phyloP scores from a whole-genome alignment of 2,888 invertebrate genomes.

The Stenotaenia linearis region DNA sequence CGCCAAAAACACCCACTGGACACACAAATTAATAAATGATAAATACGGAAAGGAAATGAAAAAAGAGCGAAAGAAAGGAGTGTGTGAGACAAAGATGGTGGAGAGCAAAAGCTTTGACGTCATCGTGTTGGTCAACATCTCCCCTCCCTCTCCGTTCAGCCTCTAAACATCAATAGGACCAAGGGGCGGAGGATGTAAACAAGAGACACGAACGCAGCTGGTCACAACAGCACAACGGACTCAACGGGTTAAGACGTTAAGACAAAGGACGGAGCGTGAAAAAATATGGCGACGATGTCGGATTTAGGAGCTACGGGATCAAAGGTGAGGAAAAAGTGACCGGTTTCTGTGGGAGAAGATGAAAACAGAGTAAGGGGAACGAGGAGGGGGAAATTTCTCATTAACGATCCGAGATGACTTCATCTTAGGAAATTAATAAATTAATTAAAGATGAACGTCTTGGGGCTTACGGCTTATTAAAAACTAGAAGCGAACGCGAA shows the following conservation, averaged over 20 bases:
- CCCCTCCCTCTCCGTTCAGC: constrained; percentile 20
- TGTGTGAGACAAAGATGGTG: neutral
- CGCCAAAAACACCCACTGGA: constrained; percentile 19
- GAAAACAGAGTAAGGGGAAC: neutral
- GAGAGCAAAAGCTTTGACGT: constrained; percentile 4
- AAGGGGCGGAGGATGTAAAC: constrained; percentile 26
- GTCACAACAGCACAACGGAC: constrained; percentile 24
- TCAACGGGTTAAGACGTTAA: constrained; percentile 24
- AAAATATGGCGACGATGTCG: constrained; percentile 21
- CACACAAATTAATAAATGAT: constrained; percentile 17
- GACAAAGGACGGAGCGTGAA: constrained; percentile 22
- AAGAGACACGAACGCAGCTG: constrained; percentile 26
- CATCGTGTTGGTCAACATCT: constrained; percentile 26
- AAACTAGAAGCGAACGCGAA: neutral
- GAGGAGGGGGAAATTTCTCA: neutral
- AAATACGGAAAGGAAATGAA: neutral
- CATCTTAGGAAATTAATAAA: constrained; percentile 26
- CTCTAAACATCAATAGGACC: constrained; percentile 26
- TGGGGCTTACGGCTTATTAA: constrained; percentile 15
- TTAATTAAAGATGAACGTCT: constrained; percentile 26
- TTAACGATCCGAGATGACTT: constrained; percentile 16
- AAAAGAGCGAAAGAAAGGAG: neutral
- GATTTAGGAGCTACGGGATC: constrained; percentile 20
- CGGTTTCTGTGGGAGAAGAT: constrained; percentile 23
- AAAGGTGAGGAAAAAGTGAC: constrained; percentile 21